phyloP scores from a whole-genome alignment of 2,797 vertebrate species.

The Discoglossus pictus region DNA sequence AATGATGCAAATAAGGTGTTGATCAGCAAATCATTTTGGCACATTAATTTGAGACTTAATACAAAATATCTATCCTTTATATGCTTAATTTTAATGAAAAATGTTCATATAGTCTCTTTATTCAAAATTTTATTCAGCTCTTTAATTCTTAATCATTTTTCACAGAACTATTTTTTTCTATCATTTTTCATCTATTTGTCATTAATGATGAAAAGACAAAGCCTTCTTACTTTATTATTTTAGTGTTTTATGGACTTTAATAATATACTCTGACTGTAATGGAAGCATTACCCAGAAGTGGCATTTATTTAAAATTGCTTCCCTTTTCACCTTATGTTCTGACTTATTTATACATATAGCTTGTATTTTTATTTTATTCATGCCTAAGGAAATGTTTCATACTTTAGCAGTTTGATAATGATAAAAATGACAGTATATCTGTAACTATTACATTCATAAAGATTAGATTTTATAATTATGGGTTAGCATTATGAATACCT shows the following conservation, averaged over 20 bases:
- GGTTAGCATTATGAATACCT: too few relatives aligned
- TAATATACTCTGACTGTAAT: constrained; percentile 30
- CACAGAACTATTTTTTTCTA: constrained; percentile 2
- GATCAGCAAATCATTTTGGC: too few relatives aligned
- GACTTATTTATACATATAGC: constrained; percentile 47
- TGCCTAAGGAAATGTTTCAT: constrained; percentile 27
- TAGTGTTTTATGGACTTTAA: constrained; percentile 28
- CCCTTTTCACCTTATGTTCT: constrained; percentile 42
- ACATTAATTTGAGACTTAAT: too few relatives aligned
- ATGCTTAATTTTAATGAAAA: constrained; percentile 29
- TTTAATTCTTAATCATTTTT: constrained; percentile 38
- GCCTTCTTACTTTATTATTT: constrained; percentile 41
- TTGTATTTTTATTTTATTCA: constrained; percentile 43
- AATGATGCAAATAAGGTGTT: too few relatives aligned
- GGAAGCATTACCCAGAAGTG: constrained; percentile 36
- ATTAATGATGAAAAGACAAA: constrained; percentile 24
- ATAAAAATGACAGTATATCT: constrained; percentile 32
- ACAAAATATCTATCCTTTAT: too few relatives aligned
- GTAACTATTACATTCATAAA: not conserved
- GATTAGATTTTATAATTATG: not conserved
- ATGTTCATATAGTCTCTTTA: not conserved
- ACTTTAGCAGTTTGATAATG: constrained; percentile 33
- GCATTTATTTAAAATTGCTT: constrained; percentile 49
- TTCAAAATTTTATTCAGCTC: not conserved
- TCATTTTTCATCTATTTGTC: constrained; percentile 40